phyloP scores from a whole-genome alignment of 2,113 vertebrate genomes.

The Pampusana beccarii region DNA sequence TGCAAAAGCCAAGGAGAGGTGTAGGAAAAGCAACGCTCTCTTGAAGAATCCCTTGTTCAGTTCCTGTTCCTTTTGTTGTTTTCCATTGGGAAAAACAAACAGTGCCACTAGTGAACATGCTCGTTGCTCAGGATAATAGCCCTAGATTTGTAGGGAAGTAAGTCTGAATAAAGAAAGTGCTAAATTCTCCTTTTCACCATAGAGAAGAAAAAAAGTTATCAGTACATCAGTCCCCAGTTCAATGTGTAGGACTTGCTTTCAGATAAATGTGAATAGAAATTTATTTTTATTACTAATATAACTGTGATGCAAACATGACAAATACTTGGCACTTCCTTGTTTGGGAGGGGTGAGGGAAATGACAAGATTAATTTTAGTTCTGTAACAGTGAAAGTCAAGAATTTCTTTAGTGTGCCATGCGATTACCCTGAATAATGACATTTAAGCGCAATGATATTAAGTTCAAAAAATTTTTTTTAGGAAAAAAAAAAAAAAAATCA shows the following conservation, averaged over 20 bases:
- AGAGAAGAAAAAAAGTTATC: background rate
- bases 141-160: background rate
- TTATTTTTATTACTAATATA: background rate
- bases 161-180: background rate
- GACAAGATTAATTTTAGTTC: background rate
- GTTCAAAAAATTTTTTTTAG: background rate
- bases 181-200: background rate
- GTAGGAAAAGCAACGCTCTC: background rate
- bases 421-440: background rate
- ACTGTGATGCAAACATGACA: background rate
- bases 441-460: background rate
- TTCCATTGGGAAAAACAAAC: background rate
- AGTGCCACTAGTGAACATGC: background rate
- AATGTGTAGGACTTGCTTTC: background rate
- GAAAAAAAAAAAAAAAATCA: too few species aligned
- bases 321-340: background rate
- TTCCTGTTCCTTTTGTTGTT: background rate
- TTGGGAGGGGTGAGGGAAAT: background rate
- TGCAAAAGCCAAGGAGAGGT: background rate
- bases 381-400: background rate
- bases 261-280: background rate
- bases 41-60: background rate
- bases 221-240: background rate
- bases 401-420: background rate
- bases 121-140: background rate